Evolutionary conservation across 2,888 invertebrate genomes (phyloP).

Genomic region (Dryococelus australis): DNA sequence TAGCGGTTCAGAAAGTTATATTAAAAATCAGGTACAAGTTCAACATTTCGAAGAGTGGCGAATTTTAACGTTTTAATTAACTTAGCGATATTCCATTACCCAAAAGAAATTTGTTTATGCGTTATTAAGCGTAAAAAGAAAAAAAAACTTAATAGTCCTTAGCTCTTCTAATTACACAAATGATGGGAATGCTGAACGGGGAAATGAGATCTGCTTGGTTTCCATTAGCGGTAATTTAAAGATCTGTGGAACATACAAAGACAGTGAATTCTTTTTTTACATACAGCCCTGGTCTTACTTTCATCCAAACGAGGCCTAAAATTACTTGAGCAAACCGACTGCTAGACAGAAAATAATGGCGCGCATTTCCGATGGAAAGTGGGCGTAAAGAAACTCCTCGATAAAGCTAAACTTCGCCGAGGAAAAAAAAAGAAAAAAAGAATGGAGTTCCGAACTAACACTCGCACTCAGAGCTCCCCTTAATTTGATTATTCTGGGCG

Average conservation of each 20-base stretch:
- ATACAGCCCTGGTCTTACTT: neutral
- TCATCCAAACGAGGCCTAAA: neutral
- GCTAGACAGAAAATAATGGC: neutral
- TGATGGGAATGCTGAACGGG: neutral
- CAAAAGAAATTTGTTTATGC: too few species aligned
- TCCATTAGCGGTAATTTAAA: neutral
- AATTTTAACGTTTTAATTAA: too few species aligned
- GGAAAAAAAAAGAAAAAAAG: neutral
- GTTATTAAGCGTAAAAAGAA: too few species aligned
- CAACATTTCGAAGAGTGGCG: too few species aligned
- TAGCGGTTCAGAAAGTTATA: too few species aligned
- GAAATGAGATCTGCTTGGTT: too few species aligned
- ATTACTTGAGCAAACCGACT: neutral
- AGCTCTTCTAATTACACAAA: neutral
- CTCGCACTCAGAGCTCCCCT: neutral
- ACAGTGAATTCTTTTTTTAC: neutral
- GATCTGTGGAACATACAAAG: neutral
- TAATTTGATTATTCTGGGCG: constrained; percentile 16
- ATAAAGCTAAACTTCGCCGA: neutral
- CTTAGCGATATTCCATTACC: too few species aligned
- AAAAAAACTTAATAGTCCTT: too few species aligned
- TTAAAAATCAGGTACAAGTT: too few species aligned
- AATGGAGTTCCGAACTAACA: constrained; percentile 16
- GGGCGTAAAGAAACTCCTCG: constrained; percentile 8
- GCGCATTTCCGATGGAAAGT: neutral